A percentile compares a stretch with the other conserved stretches of the same genome.
phyloP scores from a whole-genome alignment of 1,140 invertebrate species.

The Watersipora subatra region DNA sequence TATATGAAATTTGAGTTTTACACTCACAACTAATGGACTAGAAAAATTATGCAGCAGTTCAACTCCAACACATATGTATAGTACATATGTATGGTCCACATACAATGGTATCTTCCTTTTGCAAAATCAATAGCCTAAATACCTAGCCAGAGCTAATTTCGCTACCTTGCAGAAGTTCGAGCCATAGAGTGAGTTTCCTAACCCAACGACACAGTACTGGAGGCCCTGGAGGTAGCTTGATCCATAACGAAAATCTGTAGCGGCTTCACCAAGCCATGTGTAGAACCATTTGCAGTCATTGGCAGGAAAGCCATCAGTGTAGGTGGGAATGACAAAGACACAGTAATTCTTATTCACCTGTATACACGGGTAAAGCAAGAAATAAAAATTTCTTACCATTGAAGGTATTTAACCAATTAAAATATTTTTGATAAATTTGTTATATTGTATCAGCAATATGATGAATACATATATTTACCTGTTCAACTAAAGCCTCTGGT shows the following conservation, averaged over 20 bases:
- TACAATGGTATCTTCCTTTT: no score
- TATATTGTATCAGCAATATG: no score
- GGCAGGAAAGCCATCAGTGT: conserved; percentile 46
- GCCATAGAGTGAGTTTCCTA: conserved; percentile 48
- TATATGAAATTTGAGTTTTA: no score
- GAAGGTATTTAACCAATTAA: no score
- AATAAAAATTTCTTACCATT: neutral
- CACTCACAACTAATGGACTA: no score
- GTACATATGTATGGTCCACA: no score
- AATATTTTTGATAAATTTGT: no score
- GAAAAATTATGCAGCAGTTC: no score
- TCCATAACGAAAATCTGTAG: conserved; percentile 47
- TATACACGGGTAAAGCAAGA: neutral
- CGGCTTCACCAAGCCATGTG: conserved; percentile 46
- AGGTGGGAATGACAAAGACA: conserved; percentile 48
- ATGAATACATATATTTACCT: neutral
- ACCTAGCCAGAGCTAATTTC: no score
- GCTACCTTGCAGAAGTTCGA: conserved; percentile 45
- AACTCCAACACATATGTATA: no score
- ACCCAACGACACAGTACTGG: conserved; percentile 46
- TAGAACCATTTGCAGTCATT: conserved; percentile 44
- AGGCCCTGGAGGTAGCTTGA: conserved; percentile 42
- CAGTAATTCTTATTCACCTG: conserved; percentile 11
- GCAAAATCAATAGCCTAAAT: no score
- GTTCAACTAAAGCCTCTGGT: neutral